Evolutionary conservation across 2,113 vertebrate species (phyloP).

Genomic region (Buteo buteo): DNA sequence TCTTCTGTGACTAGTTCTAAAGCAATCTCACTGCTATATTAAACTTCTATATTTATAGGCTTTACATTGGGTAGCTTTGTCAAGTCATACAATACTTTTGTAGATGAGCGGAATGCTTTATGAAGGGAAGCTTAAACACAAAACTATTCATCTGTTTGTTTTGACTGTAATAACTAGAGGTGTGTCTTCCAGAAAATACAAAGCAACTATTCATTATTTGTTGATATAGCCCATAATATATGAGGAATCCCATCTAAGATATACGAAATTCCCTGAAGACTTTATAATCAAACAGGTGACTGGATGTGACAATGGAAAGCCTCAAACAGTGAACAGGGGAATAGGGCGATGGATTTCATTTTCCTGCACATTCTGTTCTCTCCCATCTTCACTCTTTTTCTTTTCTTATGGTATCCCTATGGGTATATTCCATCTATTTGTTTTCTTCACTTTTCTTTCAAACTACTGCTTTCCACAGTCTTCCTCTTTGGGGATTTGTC

Average conservation of each 20-base stretch:
- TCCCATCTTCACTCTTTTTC: background rate
- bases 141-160: background rate
- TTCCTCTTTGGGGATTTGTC: background rate
- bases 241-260: background rate
- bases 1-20: slow-evolving; percentile 4
- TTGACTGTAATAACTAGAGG: background rate
- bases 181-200: background rate
- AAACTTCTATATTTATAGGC: background rate
- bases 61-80: background rate
- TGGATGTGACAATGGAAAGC: background rate
- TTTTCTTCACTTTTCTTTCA: background rate
- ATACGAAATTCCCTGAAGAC: background rate
- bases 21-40: background rate
- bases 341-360: background rate
- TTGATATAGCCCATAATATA: background rate
- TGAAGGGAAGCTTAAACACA: background rate
- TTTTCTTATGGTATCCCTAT: background rate
- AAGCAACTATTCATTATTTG: background rate
- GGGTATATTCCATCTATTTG: background rate
- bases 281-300: background rate
- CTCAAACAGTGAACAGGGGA: background rate
- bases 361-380: background rate
- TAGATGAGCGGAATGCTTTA: background rate
- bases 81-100: background rate
- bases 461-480: background rate